Base-by-base conservation (phyloP, 53 echinoderm and acorn worm genomes). In the Echinometra lucunter region DNA sequence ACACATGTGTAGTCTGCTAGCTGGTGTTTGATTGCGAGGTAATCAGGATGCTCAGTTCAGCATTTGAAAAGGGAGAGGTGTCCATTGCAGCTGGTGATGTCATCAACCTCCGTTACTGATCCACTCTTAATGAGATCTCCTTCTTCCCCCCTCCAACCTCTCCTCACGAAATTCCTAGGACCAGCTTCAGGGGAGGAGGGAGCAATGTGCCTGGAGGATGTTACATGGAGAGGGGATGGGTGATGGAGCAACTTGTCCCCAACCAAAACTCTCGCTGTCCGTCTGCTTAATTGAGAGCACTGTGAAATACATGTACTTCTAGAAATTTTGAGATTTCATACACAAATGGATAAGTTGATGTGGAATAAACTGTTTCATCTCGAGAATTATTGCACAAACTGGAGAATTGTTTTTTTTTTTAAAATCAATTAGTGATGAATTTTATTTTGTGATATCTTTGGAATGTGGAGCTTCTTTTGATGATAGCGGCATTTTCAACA, bases 91-190 rank as follows among this genome's bases (percentile, higher is more conserved):
- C 78, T 78, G 78, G 19, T 1, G 23, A 78, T 40, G 21, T 42
- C 78, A 18, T 78, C 19, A 18, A 21, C 78, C 38, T 78, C 42
- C 6, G 18, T 16, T 42, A 78, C 38, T 30, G 18, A 38, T 78
- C 78, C 78, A 18, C 21, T 19, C 38, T 78, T 78, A 78, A 78
- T 78, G 78, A 38, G 78, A 78, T 78, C 42, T 19, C 38, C 78
- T 12, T 16, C 38, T 38, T 21, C 42, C 78, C 78, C 38, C 78
- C 78, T 17, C 78, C 19, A 42, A 42, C 63, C 63, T 40, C 78
- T 42, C 42, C 21, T 78, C 19, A 3, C 17, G 78, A 42, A 42
- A 78, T 78, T 19, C 78, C 78, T 38, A 40, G 78, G 78, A 40
- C 21, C 78, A 78, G 35, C 21, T 40, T 35, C 17, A 7, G 40